Evolutionary conservation across 2,797 vertebrate genomes (phyloP).

Genomic region (Chelidonichthys spinosus): DNA sequence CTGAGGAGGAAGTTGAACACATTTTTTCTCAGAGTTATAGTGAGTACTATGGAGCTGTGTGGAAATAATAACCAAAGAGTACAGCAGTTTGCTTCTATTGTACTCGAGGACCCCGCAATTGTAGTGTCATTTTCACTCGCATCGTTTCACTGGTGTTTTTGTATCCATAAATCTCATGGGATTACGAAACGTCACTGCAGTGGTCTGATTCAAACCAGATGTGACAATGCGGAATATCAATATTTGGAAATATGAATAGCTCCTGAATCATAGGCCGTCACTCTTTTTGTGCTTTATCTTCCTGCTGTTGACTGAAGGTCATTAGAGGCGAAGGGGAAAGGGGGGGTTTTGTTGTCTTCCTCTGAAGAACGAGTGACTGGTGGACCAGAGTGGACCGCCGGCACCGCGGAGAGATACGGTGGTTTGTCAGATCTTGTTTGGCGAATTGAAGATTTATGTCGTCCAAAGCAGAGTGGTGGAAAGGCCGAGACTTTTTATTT

Average conservation of each 20-base stretch:
- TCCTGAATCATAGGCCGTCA: neutral
- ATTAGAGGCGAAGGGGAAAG: neutral
- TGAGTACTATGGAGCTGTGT: conserved; percentile 21
- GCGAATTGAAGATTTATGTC: too few relatives aligned
- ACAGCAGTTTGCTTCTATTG: conserved; percentile 19
- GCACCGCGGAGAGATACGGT: too few relatives aligned
- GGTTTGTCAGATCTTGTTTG: too few relatives aligned
- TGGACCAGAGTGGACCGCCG: too few relatives aligned
- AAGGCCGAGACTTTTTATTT: too few relatives aligned
- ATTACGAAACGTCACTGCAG: conserved; percentile 3
- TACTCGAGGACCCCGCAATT: conserved; percentile 19
- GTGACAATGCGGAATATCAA: too few relatives aligned
- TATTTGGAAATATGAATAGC: neutral
- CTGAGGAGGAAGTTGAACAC: neutral
- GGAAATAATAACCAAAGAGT: conserved; percentile 10
- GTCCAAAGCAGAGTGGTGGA: too few relatives aligned
- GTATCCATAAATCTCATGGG: conserved; percentile 19
- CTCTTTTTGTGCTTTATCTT: conserved; percentile 12
- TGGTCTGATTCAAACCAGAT: neutral
- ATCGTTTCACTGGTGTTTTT: conserved; percentile 26
- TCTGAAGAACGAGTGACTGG: too few relatives aligned
- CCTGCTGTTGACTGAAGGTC: conserved; percentile 20
- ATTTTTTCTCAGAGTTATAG: conserved; percentile 8
- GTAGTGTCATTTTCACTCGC: conserved; percentile 13
- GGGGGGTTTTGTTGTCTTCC: too few relatives aligned